Evolutionary conservation across 2,113 vertebrate genomes (phyloP), one percentile per base, ranked within the genome.

Genomic region (Bolborhynchus lineola): DNA sequence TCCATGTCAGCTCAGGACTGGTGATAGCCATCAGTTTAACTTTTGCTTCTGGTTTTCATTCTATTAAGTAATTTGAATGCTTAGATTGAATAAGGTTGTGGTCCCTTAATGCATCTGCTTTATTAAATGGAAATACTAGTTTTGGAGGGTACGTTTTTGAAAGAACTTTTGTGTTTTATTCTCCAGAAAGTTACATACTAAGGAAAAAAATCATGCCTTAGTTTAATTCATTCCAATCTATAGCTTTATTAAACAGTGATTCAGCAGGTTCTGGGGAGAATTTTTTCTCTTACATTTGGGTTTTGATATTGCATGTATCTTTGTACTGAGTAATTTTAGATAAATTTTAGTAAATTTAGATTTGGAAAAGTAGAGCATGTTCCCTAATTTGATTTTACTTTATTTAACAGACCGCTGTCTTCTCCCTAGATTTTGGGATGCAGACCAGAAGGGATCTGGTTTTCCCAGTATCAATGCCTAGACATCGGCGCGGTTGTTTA

Each of bases 21-120:
- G 67, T 0, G 1, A 44, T 7, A 82, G 41, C 15, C n/a, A 46
- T 70, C 33, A 16, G n/a, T 39, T 44, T 50, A 25, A 21, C 11
- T 75, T 92, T 75, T 55, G 16, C 16, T 79, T 79, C 35, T 82
- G 41, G 35, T 78, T 92, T 47, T 75, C 29, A 5, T 92, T 78
- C 77, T 55, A 75, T 93, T 95, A 95, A 92, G 72, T 75, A 60
- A 89, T 84, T 88, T 84, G 82, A 81, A 33, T 28, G 31, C 35
- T 86, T 55, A 39, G 64, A 64, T 50, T 64, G 17, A 88, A 64
- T 86, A 60, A 91, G 13, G 9, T 8, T 31, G 78, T 7, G 3
- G 53, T 82, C 39, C 37, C 47, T 65, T 87, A 93, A 84, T 79
- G 57, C 35, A 68, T 82, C 39, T 89, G 16, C 47, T 91, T 86